phyloP scores from a whole-genome alignment of 2,113 vertebrate genomes.

The Benitochromis conjunctus region DNA sequence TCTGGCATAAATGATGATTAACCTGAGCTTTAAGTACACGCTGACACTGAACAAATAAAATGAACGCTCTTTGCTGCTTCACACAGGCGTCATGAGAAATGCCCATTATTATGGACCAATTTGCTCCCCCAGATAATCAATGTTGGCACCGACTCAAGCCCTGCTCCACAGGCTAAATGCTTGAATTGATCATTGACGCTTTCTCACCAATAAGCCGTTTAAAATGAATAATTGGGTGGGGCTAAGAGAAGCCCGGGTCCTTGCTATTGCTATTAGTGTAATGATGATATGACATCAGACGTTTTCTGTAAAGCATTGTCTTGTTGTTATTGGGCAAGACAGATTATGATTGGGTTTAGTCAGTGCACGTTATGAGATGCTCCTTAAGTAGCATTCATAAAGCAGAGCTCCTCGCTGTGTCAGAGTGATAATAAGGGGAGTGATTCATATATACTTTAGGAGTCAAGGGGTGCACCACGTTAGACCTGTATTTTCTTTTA shows the following conservation, averaged over 20 bases:
- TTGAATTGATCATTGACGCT: conserved; percentile 68
- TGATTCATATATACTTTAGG: conserved; percentile 80
- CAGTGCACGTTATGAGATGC: conserved; percentile 71
- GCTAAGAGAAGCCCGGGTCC: conserved; percentile 54
- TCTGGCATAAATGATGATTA: not conserved
- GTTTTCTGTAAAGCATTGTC: conserved; percentile 74
- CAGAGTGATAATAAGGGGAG: conserved; percentile 72
- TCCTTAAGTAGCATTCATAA: conserved; percentile 75
- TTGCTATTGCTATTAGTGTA: conserved; percentile 73
- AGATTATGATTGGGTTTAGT: conserved; percentile 77
- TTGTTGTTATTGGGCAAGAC: conserved; percentile 81
- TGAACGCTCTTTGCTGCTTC: not conserved
- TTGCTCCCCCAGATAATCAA: conserved; percentile 62
- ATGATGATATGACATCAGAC: conserved; percentile 80
- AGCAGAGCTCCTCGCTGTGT: conserved; percentile 68
- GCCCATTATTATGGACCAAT: conserved; percentile 55
- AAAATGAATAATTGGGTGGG: conserved; percentile 71
- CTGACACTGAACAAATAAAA: not conserved
- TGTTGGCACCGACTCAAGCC: conserved; percentile 51
- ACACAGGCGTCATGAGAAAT: conserved; percentile 44
- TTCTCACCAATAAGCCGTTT: conserved; percentile 71
- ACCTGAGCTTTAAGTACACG: not conserved
- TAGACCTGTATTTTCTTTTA: conserved; percentile 60
- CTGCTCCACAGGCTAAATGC: conserved; percentile 57
- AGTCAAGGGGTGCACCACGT: conserved; percentile 63